Percentiles rank a stretch among this genome's conserved stretches.
Conservation (phyloP, 2,888 invertebrate genomes). For the Synanthedon tipuliformis region DNA sequence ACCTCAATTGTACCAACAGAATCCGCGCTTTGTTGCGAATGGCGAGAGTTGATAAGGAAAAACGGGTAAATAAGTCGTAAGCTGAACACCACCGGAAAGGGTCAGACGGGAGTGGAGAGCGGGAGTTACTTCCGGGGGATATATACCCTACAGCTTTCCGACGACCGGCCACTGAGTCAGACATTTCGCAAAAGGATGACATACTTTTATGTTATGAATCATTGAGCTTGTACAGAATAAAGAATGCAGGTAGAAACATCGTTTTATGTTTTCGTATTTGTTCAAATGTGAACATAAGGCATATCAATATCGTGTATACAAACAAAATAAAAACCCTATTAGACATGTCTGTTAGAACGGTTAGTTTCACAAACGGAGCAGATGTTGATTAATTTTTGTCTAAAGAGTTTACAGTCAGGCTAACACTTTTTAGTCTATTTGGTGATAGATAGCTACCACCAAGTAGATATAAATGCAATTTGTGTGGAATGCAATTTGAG, state of each 20-base stretch:
- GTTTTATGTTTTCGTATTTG: neutral
- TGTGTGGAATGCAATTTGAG: too few relatives aligned
- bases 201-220: conserved; percentile 39
- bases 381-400: too few relatives aligned
- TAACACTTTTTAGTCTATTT: too few relatives aligned
- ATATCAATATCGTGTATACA: too few relatives aligned
- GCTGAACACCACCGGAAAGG: conserved; percentile 9
- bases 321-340: too few relatives aligned
- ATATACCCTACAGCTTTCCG: conserved; percentile 18
- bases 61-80: conserved; percentile 57
- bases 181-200: conserved; percentile 25
- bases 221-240: conserved; percentile 19
- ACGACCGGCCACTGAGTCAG: conserved; percentile 21
- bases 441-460: too few relatives aligned
- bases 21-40: conserved; percentile 53
- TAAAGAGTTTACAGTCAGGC: too few relatives aligned
- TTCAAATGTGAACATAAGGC: neutral
- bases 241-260: neutral
- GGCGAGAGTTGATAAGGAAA: conserved; percentile 62
- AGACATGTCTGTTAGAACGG: too few relatives aligned
- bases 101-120: conserved; percentile 12
- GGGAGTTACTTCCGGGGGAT: conserved; percentile 36
- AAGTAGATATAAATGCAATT: too few relatives aligned
- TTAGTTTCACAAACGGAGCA: too few relatives aligned
- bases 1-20: conserved; percentile 48